Percentiles rank a stretch among this genome's conserved stretches.
These are phyloP conservation scores for Mayetiola destructor DNA, from an alignment of 2,888 invertebrate species.

Conservation along the genomic window DNA sequence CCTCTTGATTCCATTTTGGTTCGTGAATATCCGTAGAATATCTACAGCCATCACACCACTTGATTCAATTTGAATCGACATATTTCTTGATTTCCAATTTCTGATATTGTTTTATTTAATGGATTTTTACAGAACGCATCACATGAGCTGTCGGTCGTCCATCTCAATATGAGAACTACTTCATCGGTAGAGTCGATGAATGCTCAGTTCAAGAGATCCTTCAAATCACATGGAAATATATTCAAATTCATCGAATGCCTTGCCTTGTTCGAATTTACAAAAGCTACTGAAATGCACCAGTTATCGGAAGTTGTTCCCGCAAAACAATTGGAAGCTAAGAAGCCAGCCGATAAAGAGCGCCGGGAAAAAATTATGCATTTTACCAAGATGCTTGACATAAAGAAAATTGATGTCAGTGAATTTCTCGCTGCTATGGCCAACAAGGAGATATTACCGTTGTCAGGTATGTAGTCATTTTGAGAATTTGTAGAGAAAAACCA, in stretches of 20 bases:
- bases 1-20: no score
- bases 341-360: not conserved
- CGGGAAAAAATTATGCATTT: not conserved
- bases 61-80: no score
- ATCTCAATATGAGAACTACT: not conserved
- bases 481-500: no score
- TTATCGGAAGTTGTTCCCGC: not conserved
- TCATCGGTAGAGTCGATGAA: not conserved
- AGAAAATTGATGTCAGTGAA: not conserved
- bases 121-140: not conserved
- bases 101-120: not conserved
- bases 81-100: not conserved
- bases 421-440: not conserved
- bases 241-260: not conserved
- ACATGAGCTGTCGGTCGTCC: not conserved
- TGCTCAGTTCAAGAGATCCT: not conserved
- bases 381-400: not conserved
- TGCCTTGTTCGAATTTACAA: not conserved
- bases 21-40: no score
- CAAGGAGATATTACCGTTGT: not conserved
- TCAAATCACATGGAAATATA: not conserved
- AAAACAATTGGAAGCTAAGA: not conserved
- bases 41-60: no score
- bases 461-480: no score
- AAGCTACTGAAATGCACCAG: not conserved